Evolutionary conservation across 2,888 invertebrate genomes (phyloP), one percentile per base, ranked within the genome.

Genomic region (Apotomis turbidana): DNA sequence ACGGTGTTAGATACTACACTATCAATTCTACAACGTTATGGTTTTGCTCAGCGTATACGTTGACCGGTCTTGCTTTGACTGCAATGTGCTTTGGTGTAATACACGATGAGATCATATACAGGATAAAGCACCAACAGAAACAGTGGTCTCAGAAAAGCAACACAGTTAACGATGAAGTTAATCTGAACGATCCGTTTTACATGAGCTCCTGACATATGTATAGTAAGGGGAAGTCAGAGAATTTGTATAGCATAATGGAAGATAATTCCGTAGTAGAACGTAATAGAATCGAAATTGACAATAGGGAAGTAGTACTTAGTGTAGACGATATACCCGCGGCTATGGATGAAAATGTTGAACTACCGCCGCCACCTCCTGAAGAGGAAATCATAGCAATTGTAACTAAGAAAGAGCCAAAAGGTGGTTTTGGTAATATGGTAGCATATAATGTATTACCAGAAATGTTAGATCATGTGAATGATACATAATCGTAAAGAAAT

Each of bases 81-180:
- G 97, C 97, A 60, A 97, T 97, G 97, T 97, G 97, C 85, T 97
- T 97, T 89, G 97, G 97, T 85, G 97, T 97, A 10, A 95, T 97
- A 74, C 97, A 97, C 83, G 97, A 97, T 83, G 97, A 97, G 89
- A 97, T 97, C 78, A 96, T 97, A 55, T 97, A 97, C 89, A 95
- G 97, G 83, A 94, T 97, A 83, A 96, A 96, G 79, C 96, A 96
- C 83, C 95, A 95, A 76, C 95, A 95, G 77, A 94, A 94, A 80
- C 93, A 91, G 73, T 95, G 95, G 89, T 94, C 95, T 3, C 95
- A 95, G 67, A 95, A 95, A 79, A 90, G 94, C 36, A 95, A 95
- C 78, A 93, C 94, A n/a, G 94, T 95, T 51, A 94, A 95, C 70
- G 95, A 96, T 83, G 96, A 96, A 79, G 91, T 95, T 59, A 94